Conservation (phyloP, 2,113 vertebrate genomes). For the Martes martes region DNA sequence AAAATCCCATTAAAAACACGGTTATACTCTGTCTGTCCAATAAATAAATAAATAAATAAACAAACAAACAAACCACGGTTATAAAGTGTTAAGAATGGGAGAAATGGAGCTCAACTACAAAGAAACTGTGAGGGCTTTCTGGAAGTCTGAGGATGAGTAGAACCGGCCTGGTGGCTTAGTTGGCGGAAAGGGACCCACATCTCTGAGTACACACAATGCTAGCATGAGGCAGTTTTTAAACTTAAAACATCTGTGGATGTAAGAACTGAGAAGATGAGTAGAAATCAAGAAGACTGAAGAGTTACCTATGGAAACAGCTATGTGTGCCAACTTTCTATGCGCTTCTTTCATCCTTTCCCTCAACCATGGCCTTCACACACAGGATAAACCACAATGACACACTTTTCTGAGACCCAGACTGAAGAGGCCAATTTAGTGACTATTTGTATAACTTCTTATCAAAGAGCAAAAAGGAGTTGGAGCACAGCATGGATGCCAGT, state of each 20-base stretch:
- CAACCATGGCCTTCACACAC: neutral
- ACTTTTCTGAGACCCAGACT: neutral
- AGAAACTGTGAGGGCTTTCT: neutral
- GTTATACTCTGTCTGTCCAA: no score
- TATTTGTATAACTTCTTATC: neutral
- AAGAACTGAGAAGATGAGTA: neutral
- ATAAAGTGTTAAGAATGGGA: neutral
- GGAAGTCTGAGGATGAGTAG: neutral
- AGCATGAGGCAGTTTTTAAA: neutral
- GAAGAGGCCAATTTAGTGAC: neutral
- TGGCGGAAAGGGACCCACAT: neutral
- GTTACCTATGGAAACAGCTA: neutral
- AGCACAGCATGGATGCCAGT: no score
- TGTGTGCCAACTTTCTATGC: neutral
- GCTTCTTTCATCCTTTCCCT: neutral
- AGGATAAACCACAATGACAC: neutral
- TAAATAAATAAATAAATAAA: no score
- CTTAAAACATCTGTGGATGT: neutral
- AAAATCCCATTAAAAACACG: neutral
- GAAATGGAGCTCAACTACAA: neutral
- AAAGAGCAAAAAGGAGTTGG: neutral
- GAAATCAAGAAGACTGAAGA: neutral
- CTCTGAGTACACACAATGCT: neutral
- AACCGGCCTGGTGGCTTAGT: neutral
- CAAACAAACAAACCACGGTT: no score